Conservation (phyloP, 1,140 invertebrate species). For the Cephus cinctus region DNA sequence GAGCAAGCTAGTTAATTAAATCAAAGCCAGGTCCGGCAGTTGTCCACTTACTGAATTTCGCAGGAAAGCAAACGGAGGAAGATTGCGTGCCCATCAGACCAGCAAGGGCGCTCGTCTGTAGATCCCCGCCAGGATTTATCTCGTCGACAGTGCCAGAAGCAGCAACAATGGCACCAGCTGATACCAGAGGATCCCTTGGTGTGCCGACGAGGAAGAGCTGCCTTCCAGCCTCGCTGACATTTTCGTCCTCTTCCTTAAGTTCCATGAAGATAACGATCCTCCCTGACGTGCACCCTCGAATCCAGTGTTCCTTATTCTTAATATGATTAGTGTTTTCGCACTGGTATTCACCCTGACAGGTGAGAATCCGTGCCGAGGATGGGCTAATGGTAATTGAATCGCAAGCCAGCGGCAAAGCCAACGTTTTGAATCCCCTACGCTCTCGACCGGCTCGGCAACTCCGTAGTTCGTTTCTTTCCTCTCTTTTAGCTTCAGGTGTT, state of each 20-base stretch:
- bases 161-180: slow-evolving; percentile 39
- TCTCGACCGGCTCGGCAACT: slow-evolving; percentile 24
- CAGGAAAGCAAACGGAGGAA: slow-evolving; percentile 51
- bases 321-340: neutral
- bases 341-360: neutral
- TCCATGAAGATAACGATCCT: slow-evolving; percentile 35
- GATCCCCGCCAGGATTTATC: slow-evolving; percentile 38
- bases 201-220: slow-evolving; percentile 47
- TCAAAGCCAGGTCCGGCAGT: slow-evolving; percentile 29
- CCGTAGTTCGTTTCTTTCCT: slow-evolving; percentile 30
- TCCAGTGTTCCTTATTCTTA: neutral
- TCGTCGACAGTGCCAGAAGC: slow-evolving; percentile 33
- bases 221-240: slow-evolving; percentile 28
- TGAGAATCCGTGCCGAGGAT: slow-evolving; percentile 8
- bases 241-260: slow-evolving; percentile 48
- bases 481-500: slow-evolving; percentile 25
- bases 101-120: slow-evolving; percentile 45
- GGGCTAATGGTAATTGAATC: slow-evolving; percentile 30
- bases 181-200: slow-evolving; percentile 47
- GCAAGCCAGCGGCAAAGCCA: slow-evolving; percentile 18
- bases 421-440: too few relatives aligned
- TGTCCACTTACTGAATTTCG: slow-evolving; percentile 54
- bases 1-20: slow-evolving; percentile 47
- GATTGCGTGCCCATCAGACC: slow-evolving; percentile 51
- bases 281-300: slow-evolving; percentile 1